Evolutionary conservation across 2,888 invertebrate genomes (phyloP), one percentile per base, ranked within the genome.

Genomic region (Dexiosoma caninum): DNA sequence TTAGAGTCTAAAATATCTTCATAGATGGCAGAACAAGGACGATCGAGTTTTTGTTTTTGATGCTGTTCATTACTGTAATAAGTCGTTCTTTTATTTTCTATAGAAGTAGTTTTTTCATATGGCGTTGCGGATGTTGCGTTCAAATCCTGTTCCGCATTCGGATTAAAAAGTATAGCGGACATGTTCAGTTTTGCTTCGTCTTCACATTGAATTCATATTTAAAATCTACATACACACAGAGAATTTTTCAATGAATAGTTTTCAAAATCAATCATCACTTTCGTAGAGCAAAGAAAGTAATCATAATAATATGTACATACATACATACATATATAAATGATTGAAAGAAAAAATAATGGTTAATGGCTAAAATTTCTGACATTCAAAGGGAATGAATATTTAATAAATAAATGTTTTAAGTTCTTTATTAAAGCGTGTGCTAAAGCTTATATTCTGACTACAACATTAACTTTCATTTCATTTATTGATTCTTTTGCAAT

Each of bases 1-100:
- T 86, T 86, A n/a, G 81, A 84, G 37, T 83, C 84, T 42, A 86
- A 81, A 6, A 85, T 69, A 67, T 85, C 85, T 62, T 85, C 85
- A 53, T 85, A 85, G 6, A 86, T 82, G 76, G 86, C 83, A 59
- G 74, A 67, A 51, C 77, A 78, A 12, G 77, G 76, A 16, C 69
- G 77, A 32, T 81, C 77, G 16, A 77, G 27, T 16, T 67, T 80
- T 12, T 66, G 57, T 27, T 60, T 59, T 5, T 49, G 55, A 46
- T 77, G 53, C 0, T 14, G 4, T 7, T 46, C 44, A 59, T 42
- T 35, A 12, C 35, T 46, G 6, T 14, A 23, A 51, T 42, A 69
- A 49, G 40, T 37, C 12, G 59, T n/a, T 12, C 27, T n/a, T 21
- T 53, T 64, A n/a, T 57, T 55, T 12, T 57, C 71, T 44, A 49